A percentile compares a stretch with the other conserved stretches of the same genome.
Evolutionary conservation across 2,797 vertebrate genomes (phyloP).

Genomic region (Lepidocolaptes lacrymiger): DNA sequence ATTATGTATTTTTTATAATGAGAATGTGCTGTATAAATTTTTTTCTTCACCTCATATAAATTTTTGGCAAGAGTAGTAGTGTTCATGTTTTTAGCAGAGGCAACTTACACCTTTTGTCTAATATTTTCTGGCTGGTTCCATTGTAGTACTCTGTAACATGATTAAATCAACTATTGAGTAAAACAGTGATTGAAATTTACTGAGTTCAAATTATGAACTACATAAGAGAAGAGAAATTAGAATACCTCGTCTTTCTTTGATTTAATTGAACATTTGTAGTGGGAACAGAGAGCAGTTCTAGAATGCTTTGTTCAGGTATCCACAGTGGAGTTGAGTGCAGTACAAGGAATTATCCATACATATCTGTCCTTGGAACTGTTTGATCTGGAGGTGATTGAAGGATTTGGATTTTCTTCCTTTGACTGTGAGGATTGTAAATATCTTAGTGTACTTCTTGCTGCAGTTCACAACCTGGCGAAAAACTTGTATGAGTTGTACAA

Average conservation of each 20-base stretch:
- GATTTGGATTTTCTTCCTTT: neutral
- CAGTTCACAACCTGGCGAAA: neutral
- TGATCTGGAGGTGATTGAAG: neutral
- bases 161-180: neutral
- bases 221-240: neutral
- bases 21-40: neutral
- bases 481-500: neutral
- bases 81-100: neutral
- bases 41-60: neutral
- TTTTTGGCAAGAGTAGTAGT: neutral
- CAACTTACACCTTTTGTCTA: neutral
- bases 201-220: neutral
- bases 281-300: neutral
- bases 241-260: neutral
- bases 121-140: neutral
- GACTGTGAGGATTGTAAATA: neutral
- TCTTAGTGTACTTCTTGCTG: neutral
- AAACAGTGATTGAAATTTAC: neutral
- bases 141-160: neutral
- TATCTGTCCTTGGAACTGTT: neutral
- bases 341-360: neutral
- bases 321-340: neutral
- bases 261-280: neutral
- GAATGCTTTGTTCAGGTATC: neutral
- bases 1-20: neutral